Base-by-base conservation (phyloP, 2,113 vertebrate genomes). In the Trogon melanurus region DNA sequence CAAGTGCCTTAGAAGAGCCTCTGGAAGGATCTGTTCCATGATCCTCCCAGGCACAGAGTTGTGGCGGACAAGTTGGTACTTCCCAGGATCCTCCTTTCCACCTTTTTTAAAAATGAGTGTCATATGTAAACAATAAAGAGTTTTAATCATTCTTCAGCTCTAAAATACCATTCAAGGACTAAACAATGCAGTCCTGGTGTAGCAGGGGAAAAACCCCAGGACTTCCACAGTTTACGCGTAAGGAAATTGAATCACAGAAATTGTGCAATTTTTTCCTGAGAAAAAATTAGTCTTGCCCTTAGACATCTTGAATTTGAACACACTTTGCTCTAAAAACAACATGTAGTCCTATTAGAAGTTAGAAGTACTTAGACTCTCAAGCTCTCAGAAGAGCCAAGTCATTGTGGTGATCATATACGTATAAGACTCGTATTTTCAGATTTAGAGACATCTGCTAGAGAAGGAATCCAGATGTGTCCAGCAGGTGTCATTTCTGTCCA, bases 401-500 rank as follows among this genome's bases (percentile, higher is more conserved):
- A 20, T 16, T 61, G 10, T 15, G 66, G 26, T 11, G 2, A 29
- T 47, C 11, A 34, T 10, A 56, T 29, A 15, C 22, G 64, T 57
- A 38, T 32, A 92, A 44, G 10, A 38, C 2, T 1, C 34, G 0
- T 10, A 9, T 18, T 66, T 80, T 71, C 25, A 66, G 27, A 67
- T 80, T 44, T 25, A n/a, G 44, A 26, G 44, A 27, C 5, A 17
- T 13, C 30, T 48, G 19, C 8, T 50, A 34, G 9, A 70, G 67
- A 66, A 54, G 22, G 5, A 58, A 80, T 25, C 11, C 10, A 26
- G 13, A 30, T 30, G 11, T 78, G 47, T 32, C 89, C 95, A 89
- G 51, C 72, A 96, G 79, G 57, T 88, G 89, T 85, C 71, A 75
- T 72, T 95, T 78, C 66, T 91, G 71, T 60, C 45, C 50, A 62